phyloP scores from a whole-genome alignment of 2,113 vertebrate species.

The Python bivittatus region DNA sequence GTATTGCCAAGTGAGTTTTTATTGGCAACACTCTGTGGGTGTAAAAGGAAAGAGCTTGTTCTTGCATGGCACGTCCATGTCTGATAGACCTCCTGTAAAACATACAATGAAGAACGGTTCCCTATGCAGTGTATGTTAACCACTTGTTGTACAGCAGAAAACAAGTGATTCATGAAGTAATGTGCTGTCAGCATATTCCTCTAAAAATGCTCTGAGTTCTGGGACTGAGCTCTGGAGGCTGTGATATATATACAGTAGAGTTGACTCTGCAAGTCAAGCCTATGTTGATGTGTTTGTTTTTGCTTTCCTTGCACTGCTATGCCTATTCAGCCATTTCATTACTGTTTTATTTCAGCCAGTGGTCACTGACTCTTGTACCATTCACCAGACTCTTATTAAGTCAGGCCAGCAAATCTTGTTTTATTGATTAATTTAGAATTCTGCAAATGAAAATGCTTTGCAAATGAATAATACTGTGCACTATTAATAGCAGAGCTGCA shows the following conservation, averaged over 20 bases:
- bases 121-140: background rate
- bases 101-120: too few relatives aligned
- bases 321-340: background rate
- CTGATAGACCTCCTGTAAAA: background rate
- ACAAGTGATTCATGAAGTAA: background rate
- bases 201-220: background rate
- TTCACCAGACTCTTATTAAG: background rate
- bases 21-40: background rate
- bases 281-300: background rate
- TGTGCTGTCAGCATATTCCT: background rate
- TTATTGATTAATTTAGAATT: background rate
- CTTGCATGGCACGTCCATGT: background rate
- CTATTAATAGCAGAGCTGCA: background rate
- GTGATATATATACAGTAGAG: background rate
- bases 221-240: background rate
- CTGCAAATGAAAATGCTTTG: conserved; percentile 5
- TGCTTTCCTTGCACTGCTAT: background rate
- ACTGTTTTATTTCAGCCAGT: background rate
- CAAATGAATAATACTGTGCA: background rate
- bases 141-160: background rate
- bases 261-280: background rate
- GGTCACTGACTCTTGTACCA: background rate
- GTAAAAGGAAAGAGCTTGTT: background rate
- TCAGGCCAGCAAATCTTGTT: background rate
- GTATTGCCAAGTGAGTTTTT: background rate